These are phyloP conservation scores for Bucco capensis DNA, from an alignment of 2,113 vertebrate species.

Conservation along the genomic window DNA sequence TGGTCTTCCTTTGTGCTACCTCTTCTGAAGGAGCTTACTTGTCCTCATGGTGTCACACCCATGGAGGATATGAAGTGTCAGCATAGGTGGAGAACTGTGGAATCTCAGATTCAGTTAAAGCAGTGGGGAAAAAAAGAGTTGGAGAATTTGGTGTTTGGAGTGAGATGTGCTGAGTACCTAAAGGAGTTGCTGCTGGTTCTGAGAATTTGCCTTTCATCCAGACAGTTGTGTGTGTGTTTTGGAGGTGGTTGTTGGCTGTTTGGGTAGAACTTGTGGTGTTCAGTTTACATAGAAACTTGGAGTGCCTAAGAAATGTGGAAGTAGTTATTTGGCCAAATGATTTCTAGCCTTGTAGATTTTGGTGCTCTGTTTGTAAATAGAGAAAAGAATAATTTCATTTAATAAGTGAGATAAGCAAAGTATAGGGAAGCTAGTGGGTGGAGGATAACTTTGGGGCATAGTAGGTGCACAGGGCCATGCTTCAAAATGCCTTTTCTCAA, in stretches of 20 bases:
- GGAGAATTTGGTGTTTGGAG: not conserved
- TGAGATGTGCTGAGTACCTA: too few relatives aligned
- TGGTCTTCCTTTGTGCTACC: not conserved
- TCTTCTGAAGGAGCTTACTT: not conserved
- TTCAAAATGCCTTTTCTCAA: not conserved
- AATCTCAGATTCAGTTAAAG: not conserved
- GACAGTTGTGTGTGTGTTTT: not conserved
- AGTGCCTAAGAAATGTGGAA: not conserved
- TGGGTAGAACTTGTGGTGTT: not conserved
- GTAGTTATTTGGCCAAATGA: not conserved
- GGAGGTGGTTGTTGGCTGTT: not conserved
- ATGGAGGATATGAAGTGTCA: not conserved
- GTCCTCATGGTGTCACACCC: not conserved
- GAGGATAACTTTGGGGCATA: not conserved
- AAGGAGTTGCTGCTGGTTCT: not conserved
- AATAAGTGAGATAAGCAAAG: not conserved
- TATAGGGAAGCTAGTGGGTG: not conserved
- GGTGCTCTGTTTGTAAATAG: not conserved
- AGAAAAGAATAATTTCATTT: not conserved
- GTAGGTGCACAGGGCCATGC: not conserved
- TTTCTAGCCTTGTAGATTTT: not conserved
- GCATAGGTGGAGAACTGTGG: not conserved
- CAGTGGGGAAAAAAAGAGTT: not conserved
- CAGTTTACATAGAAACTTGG: not conserved
- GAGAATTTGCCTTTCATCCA: not conserved